Base-by-base conservation (phyloP, 2,113 vertebrate species). In the Microtus pennsylvanicus region DNA sequence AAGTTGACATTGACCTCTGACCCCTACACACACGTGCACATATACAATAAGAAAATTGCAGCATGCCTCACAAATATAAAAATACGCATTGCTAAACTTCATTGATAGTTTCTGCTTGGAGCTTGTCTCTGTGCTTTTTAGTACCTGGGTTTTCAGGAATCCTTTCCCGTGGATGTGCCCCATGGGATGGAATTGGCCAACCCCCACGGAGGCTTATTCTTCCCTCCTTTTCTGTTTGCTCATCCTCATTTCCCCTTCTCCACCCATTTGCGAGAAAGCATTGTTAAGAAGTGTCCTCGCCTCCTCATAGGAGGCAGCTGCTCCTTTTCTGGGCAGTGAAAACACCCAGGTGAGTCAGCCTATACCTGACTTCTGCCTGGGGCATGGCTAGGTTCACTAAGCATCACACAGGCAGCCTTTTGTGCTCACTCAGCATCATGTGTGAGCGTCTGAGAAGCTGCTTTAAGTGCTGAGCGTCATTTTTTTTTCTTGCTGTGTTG, bases 291-390 rank as follows among this genome's bases (percentile, higher is more conserved):
- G 10, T 14, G 14, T 33, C 19, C 12, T 89, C 63, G 33, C 45
- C 21, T 74, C 7, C 35, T 47, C 33, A 33, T 38, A 95, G 93
- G 83, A 95, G 72, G 38, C 30, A 26, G 38, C 30, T 2, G 1
- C 24, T 69, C 1, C 1, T 30, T 77, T 96, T 89, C 38, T 81
- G 12, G 10, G 33, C 47, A 22, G 24, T n/a, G 42, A n/a, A 70
- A 89, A 82, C 70, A 78, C 7, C 21, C 28, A 14, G 33, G 52
- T 91, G 90, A 96, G 70, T 95, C 90, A 94, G n/a, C 14, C 85
- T 42, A 19, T 30, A 75, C 16, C 8, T 1, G 90, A 55, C 19
- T 42, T 55, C 24, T 55, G 30, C 61, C n/a, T 2, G 35, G 38
- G 21, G 10, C 22, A 45, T 19, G 9, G 8, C 58, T 52, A 13